A percentile compares a stretch with the other conserved stretches of the same genome.
Conservation (phyloP, 2,113 vertebrate genomes). For the Redunca redunca region DNA sequence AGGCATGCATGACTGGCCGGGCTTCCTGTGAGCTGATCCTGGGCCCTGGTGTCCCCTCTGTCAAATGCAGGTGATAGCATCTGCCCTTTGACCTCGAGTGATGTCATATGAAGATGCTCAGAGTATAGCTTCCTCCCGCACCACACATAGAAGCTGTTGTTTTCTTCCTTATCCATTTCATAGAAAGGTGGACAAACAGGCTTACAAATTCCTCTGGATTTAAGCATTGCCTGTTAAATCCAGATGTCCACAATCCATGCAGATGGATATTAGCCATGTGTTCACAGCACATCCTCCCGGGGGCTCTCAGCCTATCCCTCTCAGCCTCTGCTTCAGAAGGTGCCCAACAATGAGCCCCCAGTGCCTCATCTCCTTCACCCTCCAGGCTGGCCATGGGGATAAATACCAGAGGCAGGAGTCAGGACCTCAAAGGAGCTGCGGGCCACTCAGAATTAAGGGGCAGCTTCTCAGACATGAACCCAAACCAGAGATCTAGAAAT, state of each 20-base stretch:
- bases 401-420: background rate
- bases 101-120: background rate
- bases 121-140: background rate
- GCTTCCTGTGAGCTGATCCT: background rate
- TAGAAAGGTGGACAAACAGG: background rate
- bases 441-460: background rate
- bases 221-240: background rate
- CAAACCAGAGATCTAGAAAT: background rate
- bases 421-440: fast-evolving
- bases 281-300: background rate
- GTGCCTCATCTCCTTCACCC: background rate
- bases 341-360: background rate
- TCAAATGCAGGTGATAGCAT: background rate
- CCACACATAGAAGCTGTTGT: background rate
- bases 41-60: background rate
- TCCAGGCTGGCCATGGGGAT: background rate
- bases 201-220: background rate
- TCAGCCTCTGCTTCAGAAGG: background rate
- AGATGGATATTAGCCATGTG: fast-evolving
- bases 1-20: background rate
- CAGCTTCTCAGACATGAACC: background rate
- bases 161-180: background rate
- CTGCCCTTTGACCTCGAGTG: background rate
- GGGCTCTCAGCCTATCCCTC: background rate
- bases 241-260: no score